Evolutionary conservation across 1,140 invertebrate genomes (phyloP).

Genomic region (Nebria ingens): DNA sequence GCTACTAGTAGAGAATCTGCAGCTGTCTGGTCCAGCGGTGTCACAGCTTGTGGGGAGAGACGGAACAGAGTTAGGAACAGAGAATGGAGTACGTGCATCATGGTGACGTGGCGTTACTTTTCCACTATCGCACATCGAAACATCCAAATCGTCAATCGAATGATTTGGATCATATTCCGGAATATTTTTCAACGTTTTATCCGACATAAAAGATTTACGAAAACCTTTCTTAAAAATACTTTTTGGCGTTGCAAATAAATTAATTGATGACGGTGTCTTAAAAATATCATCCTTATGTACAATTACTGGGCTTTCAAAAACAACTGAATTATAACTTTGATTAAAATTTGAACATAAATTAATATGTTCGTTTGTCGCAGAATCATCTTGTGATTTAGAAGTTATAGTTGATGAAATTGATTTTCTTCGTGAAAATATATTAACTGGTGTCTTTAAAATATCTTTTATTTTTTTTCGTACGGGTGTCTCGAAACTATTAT

Average conservation of each 20-base stretch:
- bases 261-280: not conserved
- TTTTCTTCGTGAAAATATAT: not conserved
- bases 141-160: not conserved
- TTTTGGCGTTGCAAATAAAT: not conserved
- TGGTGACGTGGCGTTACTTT: not conserved
- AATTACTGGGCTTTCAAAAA: not conserved
- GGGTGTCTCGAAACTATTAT: not conserved
- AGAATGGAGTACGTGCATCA: not conserved
- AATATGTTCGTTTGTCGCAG: not conserved
- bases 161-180: not conserved
- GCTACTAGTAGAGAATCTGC: conserved; percentile 1
- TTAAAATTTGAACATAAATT: not conserved
- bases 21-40: conserved; percentile 1
- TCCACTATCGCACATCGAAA: not conserved
- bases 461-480: not conserved
- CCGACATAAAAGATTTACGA: conserved; percentile 2
- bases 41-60: not conserved
- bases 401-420: not conserved
- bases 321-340: not conserved
- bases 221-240: conserved; percentile 4
- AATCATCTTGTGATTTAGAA: not conserved
- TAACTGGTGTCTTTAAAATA: conserved; percentile 3
- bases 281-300: too few species aligned
- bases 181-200: not conserved
- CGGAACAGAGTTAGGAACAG: not conserved